Evolutionary conservation across 2,888 invertebrate genomes (phyloP), one percentile per base, ranked within the genome.

Genomic region (Tinea trinotella): DNA sequence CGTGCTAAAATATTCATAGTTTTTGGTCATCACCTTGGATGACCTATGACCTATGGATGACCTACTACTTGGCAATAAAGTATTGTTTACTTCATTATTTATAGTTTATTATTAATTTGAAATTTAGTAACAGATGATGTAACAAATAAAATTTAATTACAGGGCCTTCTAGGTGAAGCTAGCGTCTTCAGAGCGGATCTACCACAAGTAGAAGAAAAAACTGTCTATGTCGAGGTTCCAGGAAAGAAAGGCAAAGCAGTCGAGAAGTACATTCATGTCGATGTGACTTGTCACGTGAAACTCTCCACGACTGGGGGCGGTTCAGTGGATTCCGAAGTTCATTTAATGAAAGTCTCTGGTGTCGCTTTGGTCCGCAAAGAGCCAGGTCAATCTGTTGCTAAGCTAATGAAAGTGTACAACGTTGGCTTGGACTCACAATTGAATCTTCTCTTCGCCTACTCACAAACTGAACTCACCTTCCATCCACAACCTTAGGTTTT

Each of bases 381-480:
- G 48, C 88, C 90, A 0, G 81, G 81, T n/a, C 74, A 83, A 58
- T 68, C 81, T 1, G 71, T 75, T 34, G 90, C 91, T 0, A 81
- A 82, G 48, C 75, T 92, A 1, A 65, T 89, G 4, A 85, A 88
- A 65, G 88, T 92, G 22, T 90, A 88, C 71, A 90, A 90, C 67
- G 89, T 91, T 54, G 91, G 91, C 59, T 73, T 92, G 61, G 91
- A 91, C 70, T 91, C 91, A 0, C 90, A 91, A 67, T 69, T 92
- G 60, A 90, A 90, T 68, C 72, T 90, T 56, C 72, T 91, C 56
- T 91, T 91, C 70, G 88, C 90, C 1, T 88, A 88, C 70, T 90
- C 89, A 58, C 88, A 90, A 65, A 88, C 90, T 52, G 89, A 90
- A 72, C 83, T 91, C 50, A 88, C 88, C 44, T 91, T 91, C 79